These are phyloP conservation scores for Spea multiplicata DNA, from an alignment of 2,113 vertebrate genomes.

Conservation along the genomic window DNA sequence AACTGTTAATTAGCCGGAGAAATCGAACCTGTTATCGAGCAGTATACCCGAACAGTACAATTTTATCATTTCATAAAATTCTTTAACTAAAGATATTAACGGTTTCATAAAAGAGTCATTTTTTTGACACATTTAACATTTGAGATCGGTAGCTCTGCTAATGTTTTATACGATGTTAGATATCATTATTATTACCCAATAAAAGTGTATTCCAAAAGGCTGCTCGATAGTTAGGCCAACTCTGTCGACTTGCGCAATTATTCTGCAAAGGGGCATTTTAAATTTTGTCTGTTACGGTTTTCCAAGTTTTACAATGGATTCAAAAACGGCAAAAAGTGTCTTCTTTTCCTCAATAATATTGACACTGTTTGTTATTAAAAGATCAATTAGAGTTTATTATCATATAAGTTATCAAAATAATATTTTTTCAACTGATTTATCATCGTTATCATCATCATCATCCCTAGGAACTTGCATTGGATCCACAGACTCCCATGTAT, in stretches of 20 bases:
- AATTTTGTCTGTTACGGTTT: neutral
- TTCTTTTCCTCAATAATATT: no score
- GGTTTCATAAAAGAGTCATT: conserved; percentile 45
- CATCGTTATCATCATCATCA: no score
- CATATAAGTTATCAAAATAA: no score
- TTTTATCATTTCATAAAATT: conserved; percentile 37
- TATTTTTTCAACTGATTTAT: no score
- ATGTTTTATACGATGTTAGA: conserved; percentile 43
- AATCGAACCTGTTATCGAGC: neutral
- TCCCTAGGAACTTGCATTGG: no score
- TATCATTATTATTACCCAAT: conserved; percentile 47
- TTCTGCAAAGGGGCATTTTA: conserved; percentile 4
- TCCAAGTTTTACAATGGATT: no score
- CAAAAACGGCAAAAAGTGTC: no score
- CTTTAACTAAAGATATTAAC: conserved; percentile 42
- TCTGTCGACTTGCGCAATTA: conserved; percentile 29
- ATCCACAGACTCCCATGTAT: no score
- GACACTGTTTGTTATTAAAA: no score
- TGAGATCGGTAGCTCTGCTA: conserved; percentile 35
- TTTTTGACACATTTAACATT: conserved; percentile 42
- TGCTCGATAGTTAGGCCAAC: conserved; percentile 26
- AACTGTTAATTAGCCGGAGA: conserved; percentile 16
- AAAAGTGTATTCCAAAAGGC: conserved; percentile 30
- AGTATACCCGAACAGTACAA: conserved; percentile 1
- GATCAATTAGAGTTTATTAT: no score